Evolutionary conservation across 2,797 vertebrate species (phyloP), one percentile per base, ranked within the genome.

Genomic region (Avahi laniger): DNA sequence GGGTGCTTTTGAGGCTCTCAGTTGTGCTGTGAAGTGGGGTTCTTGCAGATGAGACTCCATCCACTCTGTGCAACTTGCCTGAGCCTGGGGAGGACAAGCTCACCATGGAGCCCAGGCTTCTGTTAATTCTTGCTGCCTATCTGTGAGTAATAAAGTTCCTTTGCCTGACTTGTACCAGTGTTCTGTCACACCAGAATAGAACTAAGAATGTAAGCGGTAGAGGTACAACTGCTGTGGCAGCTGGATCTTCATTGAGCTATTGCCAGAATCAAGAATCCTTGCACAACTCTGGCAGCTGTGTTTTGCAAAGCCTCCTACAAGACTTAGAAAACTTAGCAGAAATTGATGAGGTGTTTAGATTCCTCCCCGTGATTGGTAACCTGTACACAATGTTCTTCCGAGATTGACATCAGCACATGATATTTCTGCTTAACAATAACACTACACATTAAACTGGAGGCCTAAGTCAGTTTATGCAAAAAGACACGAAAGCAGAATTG

Each of bases 351-450:
- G 7, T 52, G n/a, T 33, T 54, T 26, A 22, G 35, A 22, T 18
- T 26, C n/a, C 72, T 38, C 7, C 48, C 10, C 35, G 5, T 24
- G n/a, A 22, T 28, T 89, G 18, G 38, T 70, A 59, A 48, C 28
- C 1, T 17, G 26, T 41, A 9, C 8, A 24, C 46, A 10, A 22
- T 80, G 2, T 4, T 67, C 26, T 80, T 13, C 82, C 41, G 35
- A 4, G 11, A 79, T n/a, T n/a, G 22, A 5, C 10, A 69, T 0
- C 8, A 35, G 10, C 6, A 12, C 4, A n/a, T n/a, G 6, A 1
- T 4, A 57, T 72, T 90, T 59, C 30, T 52, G 24, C 63, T 50
- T 90, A 65, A 48, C 14, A 43, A 48, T n/a, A 6, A 5, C 4
- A 43, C 11, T 89, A 46, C 43, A 84, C 91, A 61, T 76, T 48